Evolutionary conservation across 2,888 invertebrate species (phyloP), one percentile per base, ranked within the genome.

Genomic region (Siphlonurus alternatus): DNA sequence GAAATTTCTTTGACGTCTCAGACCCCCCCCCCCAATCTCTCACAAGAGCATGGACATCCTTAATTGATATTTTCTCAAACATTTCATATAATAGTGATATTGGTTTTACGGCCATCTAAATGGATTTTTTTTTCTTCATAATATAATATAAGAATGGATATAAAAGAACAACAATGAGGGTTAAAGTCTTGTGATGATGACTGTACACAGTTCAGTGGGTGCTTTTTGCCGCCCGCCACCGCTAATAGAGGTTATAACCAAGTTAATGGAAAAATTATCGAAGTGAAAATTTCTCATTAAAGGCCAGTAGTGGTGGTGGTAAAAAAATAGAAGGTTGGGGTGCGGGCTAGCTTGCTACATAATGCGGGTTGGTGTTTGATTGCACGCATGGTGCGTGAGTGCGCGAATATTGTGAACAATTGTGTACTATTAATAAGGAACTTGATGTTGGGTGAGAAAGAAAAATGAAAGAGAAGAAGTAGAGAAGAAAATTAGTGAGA

Each of bases 261-360:
- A 70, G 70, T 71, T 72, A 72, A 72, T 72, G 71, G 71, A 72
- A 72, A 72, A 72, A 72, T 71, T 71, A 72, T 69, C 71, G 69
- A 69, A 72, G 71, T 71, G 71, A 72, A 72, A 72, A 72, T 71
- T 71, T 71, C 71, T 70, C 71, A 71, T 72, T 71, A 71, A 69
- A 69, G 74, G 56, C 63, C 56, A 59, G 56, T 59, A 59, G 56
- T 23, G 63, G 63, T 56, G 51, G 15, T 51, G 51, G n/a, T 23
- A 53, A 23, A 5, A 23, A 18, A 3, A 53, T 23, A 23, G 53
- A 53, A 53, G 23, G 18, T n/a, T 18, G 38, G 25, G 54, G 20
- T 53, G 7, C 15, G 25, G 25, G 38, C 2, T 23, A 61, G 20
- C 25, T 25, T 7, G 22, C 2, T 1, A 61, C 22, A 1, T 3